phyloP scores from a whole-genome alignment of 1,140 invertebrate species.

The Cotesia chilonis region DNA sequence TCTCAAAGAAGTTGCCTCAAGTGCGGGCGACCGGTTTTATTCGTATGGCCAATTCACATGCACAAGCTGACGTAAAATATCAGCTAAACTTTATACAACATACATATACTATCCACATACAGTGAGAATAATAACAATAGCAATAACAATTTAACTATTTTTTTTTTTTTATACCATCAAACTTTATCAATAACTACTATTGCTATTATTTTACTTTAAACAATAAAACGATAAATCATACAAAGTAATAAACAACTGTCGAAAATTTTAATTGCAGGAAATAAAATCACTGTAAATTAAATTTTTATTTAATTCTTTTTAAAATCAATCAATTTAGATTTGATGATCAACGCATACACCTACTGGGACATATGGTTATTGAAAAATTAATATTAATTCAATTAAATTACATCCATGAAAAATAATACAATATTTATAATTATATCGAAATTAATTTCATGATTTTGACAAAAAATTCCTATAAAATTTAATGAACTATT shows the following conservation, averaged over 20 bases:
- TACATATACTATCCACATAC: neutral
- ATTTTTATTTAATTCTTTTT: neutral
- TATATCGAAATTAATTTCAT: too few relatives aligned
- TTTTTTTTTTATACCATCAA: neutral
- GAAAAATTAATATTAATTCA: neutral
- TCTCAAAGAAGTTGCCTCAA: slow-evolving; percentile 37
- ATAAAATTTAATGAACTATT: too few relatives aligned
- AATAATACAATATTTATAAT: too few relatives aligned
- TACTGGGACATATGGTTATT: slow-evolving; percentile 3
- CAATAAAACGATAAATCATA: slow-evolving; percentile 3
- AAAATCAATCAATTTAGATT: neutral
- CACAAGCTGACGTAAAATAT: slow-evolving; percentile 13
- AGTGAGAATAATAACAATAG: too few relatives aligned
- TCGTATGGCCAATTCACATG: slow-evolving; percentile 30
- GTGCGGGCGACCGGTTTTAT: slow-evolving; percentile 37
- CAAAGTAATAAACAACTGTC: neutral
- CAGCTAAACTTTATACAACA: slow-evolving; percentile 6
- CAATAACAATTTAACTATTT: neutral
- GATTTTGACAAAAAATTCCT: too few relatives aligned
- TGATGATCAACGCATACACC: neutral
- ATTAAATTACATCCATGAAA: neutral
- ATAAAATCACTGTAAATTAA: slow-evolving; percentile 3
- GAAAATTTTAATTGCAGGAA: neutral
- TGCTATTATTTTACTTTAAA: neutral
- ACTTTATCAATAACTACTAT: neutral